phyloP scores from a whole-genome alignment of 2,797 vertebrate genomes.

The Paratrypauchen microcephalus region DNA sequence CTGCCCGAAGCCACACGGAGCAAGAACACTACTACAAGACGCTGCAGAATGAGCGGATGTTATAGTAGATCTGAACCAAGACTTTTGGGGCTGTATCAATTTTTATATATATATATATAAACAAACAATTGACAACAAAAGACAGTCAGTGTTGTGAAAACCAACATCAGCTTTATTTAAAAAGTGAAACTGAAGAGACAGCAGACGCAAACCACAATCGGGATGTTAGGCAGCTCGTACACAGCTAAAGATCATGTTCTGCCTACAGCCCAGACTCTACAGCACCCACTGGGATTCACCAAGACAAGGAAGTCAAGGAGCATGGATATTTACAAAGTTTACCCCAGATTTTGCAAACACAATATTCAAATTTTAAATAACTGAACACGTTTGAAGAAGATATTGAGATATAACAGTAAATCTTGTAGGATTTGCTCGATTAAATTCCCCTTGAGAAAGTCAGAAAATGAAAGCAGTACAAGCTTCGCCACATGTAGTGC shows the following conservation, averaged over 20 bases:
- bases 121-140: slow-evolving; percentile 16
- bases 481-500: slow-evolving; percentile 34
- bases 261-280: slow-evolving; percentile 32
- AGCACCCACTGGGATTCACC: slow-evolving; percentile 28
- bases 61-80: slow-evolving; percentile 53
- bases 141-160: slow-evolving; percentile 20
- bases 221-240: slow-evolving; percentile 41
- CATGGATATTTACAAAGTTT: slow-evolving; percentile 31
- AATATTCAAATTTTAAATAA: slow-evolving; percentile 24
- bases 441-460: slow-evolving; percentile 45
- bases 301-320: slow-evolving; percentile 24
- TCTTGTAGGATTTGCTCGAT: slow-evolving; percentile 53
- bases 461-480: slow-evolving; percentile 43
- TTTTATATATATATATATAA: slow-evolving; percentile 26
- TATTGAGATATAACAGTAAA: slow-evolving; percentile 47
- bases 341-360: slow-evolving; percentile 20
- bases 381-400: slow-evolving; percentile 30
- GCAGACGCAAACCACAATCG: slow-evolving; percentile 15
- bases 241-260: slow-evolving; percentile 35
- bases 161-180: slow-evolving; percentile 18
- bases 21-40: slow-evolving; percentile 90
- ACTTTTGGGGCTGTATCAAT: slow-evolving; percentile 33
- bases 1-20: slow-evolving; percentile 73
- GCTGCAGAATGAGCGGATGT: slow-evolving; percentile 80
- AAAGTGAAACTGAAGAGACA: slow-evolving; percentile 15